Evolutionary conservation across 2,797 vertebrate species (phyloP).

Genomic region (Hippocampus kuda): DNA sequence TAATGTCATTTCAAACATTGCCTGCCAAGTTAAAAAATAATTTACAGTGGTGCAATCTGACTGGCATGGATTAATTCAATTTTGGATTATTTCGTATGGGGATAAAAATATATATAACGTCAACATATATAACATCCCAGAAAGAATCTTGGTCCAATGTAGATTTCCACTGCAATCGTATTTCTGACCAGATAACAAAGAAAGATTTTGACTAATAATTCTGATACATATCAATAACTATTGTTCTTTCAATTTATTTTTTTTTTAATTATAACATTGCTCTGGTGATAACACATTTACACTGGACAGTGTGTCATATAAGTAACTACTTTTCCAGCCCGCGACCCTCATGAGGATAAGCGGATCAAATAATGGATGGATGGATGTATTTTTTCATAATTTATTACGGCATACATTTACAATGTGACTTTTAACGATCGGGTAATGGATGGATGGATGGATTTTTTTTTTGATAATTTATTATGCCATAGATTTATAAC

Average conservation of each 20-base stretch:
- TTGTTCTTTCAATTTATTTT: neutral
- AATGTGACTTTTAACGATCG: no score
- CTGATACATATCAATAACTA: neutral
- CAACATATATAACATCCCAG: neutral
- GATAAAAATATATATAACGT: neutral
- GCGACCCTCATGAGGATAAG: no score
- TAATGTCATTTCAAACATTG: neutral
- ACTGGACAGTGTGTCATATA: accelerated
- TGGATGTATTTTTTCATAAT: no score
- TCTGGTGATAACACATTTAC: neutral
- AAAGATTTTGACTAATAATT: neutral
- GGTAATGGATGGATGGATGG: no score
- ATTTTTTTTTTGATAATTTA: neutral
- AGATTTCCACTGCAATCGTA: no score
- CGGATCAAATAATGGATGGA: no score
- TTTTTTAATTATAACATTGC: neutral
- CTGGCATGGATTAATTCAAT: neutral
- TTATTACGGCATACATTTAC: no score
- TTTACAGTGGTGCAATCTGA: neutral
- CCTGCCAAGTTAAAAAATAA: neutral
- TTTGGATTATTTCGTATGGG: neutral
- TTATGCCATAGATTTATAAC: neutral
- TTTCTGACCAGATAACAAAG: neutral
- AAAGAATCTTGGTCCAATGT: no score
- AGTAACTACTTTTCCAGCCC: no score